Evolutionary conservation across 2,888 invertebrate genomes (phyloP), one percentile per base, ranked within the genome.

Genomic region (Odontothrips loti): DNA sequence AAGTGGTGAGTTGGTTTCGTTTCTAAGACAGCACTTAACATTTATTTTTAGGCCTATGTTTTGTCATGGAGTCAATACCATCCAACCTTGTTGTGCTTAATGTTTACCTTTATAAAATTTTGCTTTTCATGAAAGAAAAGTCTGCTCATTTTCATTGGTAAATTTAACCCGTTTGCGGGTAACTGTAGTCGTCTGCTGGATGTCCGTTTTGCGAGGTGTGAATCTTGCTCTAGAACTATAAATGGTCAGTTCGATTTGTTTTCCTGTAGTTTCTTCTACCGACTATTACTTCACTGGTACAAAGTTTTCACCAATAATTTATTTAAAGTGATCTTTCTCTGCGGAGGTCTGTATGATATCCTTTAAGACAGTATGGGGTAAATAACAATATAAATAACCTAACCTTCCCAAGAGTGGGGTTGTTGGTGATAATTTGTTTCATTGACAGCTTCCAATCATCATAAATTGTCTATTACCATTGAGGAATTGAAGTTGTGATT

Each of bases 1-100:
- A 89, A 92, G 91, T 89, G 92, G 92, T 92, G 86, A 92, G 92
- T 90, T 82, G 68, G 23, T 75, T 75, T 75, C 68, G 27, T 75
- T 75, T 75, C 68, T 75, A 75, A 75, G 68, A 10, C 27, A 23
- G 68, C 68, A 23, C 68, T 75, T 23, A 23, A 75, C 68, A 27
- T 75, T 75, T 75, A 75, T 75, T 75, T 75, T 75, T 75, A 75
- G 68, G 68, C 68, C 68, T 75, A 23, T 75, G 68, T 75, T 75
- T 75, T 75, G 68, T 12, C 23, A 23, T 75, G 27, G 68, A n/a
- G 34, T n/a, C 43, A 48, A n/a, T n/a, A 48, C 48, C 23, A 23
- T 15, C 47, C 8, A 79, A 79, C 47, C 48, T 34, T 51, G 10
- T 34, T 51, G 79, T 79, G 79, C 17, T n/a, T 17, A 47, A 43